These are phyloP conservation scores for Bubo scandiacus DNA, from an alignment of 2,113 vertebrate species.

Conservation along the genomic window DNA sequence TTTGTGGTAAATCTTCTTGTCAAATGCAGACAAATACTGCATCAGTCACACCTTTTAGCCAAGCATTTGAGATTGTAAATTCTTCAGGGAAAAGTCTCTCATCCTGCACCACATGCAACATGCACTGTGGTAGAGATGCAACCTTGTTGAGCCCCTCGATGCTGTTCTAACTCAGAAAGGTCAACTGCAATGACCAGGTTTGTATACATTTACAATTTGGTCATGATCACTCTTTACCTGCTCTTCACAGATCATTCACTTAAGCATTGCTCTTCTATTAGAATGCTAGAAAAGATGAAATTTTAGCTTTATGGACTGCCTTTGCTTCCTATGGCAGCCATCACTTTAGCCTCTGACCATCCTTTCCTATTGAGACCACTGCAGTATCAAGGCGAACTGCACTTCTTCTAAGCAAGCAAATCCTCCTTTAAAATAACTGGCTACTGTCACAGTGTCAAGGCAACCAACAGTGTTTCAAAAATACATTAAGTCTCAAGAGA, in stretches of 20 bases:
- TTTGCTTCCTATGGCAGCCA: neutral
- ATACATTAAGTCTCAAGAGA: constrained; percentile 47
- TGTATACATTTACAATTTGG: neutral
- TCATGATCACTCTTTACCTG: neutral
- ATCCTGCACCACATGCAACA: accelerated
- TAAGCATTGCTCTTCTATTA: neutral
- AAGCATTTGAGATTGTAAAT: neutral
- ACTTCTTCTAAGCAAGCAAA: neutral
- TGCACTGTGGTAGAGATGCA: neutral
- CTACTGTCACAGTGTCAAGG: constrained; percentile 34
- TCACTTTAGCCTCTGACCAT: neutral
- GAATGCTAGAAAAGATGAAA: neutral
- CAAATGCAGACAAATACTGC: neutral
- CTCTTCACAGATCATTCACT: neutral
- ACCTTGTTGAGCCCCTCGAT: neutral
- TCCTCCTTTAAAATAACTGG: neutral
- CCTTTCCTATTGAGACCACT: neutral
- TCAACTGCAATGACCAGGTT: neutral
- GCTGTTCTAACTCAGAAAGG: neutral
- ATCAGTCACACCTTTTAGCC: neutral
- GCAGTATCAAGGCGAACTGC: constrained; percentile 6
- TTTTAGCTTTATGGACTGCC: neutral
- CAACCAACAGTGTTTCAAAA: constrained; percentile 34
- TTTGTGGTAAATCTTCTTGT: neutral
- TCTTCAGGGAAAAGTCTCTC: neutral